phyloP scores from a whole-genome alignment of 2,888 invertebrate genomes.

The Ophioninae sp. region DNA sequence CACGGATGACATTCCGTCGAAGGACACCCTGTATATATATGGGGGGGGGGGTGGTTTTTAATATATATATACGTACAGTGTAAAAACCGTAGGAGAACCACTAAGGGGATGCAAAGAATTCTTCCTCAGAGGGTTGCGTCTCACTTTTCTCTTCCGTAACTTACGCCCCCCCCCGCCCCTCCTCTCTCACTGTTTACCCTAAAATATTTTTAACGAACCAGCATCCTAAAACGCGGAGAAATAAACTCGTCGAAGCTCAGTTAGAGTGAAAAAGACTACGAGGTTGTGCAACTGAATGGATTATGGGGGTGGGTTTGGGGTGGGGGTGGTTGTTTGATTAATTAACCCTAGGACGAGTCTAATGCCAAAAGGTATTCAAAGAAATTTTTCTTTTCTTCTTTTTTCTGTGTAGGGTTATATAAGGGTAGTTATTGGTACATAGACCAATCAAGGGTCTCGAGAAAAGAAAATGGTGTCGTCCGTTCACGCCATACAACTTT shows the following conservation, averaged over 20 bases:
- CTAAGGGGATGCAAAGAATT: slow-evolving; percentile 44
- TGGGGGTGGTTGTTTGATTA: slow-evolving; percentile 70
- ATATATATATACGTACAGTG: too few species aligned
- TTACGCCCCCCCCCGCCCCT: slow-evolving; percentile 10
- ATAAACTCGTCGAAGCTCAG: slow-evolving; percentile 30
- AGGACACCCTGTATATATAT: too few species aligned
- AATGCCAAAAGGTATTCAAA: background rate
- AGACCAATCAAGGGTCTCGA: background rate
- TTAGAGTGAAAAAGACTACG: slow-evolving; percentile 32
- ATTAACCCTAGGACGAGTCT: slow-evolving; percentile 71
- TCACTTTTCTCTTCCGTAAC: slow-evolving; percentile 30
- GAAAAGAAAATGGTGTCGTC: background rate
- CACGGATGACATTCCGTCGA: too few species aligned
- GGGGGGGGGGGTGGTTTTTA: too few species aligned
- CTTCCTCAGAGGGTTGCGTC: slow-evolving; percentile 44
- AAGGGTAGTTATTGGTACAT: background rate
- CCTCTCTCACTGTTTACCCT: slow-evolving; percentile 65
- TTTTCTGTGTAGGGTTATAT: background rate
- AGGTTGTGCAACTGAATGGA: slow-evolving; percentile 61
- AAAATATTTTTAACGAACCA: slow-evolving; percentile 77
- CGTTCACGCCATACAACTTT: too few species aligned
- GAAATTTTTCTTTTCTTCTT: slow-evolving; percentile 2
- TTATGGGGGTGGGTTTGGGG: background rate
- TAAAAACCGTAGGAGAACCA: slow-evolving; percentile 4
- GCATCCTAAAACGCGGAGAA: slow-evolving; percentile 70